These are phyloP conservation scores for Cepaea hortensis DNA, from an alignment of 2,888 invertebrate genomes.

Conservation along the genomic window DNA sequence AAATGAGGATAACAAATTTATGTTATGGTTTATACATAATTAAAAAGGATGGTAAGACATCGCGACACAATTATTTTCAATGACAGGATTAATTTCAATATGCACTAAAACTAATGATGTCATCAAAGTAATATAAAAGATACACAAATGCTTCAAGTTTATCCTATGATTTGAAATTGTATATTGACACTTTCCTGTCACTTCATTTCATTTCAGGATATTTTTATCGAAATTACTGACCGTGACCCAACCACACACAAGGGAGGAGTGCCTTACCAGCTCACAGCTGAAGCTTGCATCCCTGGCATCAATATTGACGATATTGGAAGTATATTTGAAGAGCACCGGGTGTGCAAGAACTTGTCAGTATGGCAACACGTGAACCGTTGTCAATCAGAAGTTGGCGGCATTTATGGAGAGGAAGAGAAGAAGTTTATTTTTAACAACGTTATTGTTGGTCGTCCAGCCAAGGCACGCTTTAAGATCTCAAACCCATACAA, in stretches of 20 bases:
- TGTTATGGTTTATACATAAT: too few species aligned
- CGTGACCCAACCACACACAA: slow-evolving; percentile 72
- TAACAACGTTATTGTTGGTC: slow-evolving; percentile 76
- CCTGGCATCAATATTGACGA: slow-evolving; percentile 74
- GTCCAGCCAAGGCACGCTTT: slow-evolving; percentile 74
- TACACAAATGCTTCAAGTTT: too few species aligned
- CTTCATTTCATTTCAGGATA: slow-evolving; percentile 64
- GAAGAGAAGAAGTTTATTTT: slow-evolving; percentile 76
- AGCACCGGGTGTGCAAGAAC: slow-evolving; percentile 75
- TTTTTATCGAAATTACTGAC: slow-evolving; percentile 74
- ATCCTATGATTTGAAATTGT: neutral
- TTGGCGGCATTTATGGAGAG: slow-evolving; percentile 75
- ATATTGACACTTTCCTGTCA: neutral
- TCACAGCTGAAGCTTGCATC: slow-evolving; percentile 75
- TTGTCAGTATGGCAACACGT: slow-evolving; percentile 72
- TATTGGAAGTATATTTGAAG: slow-evolving; percentile 76
- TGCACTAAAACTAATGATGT: too few species aligned
- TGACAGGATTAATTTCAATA: too few species aligned
- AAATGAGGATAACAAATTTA: too few species aligned
- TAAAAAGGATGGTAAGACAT: too few species aligned
- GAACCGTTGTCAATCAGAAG: slow-evolving; percentile 65
- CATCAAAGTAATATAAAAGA: too few species aligned
- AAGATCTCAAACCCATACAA: slow-evolving; percentile 75
- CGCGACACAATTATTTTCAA: too few species aligned
- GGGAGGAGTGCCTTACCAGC: slow-evolving; percentile 73